phyloP scores from a whole-genome alignment of 2,888 invertebrate species.

The Aplocera efformata region DNA sequence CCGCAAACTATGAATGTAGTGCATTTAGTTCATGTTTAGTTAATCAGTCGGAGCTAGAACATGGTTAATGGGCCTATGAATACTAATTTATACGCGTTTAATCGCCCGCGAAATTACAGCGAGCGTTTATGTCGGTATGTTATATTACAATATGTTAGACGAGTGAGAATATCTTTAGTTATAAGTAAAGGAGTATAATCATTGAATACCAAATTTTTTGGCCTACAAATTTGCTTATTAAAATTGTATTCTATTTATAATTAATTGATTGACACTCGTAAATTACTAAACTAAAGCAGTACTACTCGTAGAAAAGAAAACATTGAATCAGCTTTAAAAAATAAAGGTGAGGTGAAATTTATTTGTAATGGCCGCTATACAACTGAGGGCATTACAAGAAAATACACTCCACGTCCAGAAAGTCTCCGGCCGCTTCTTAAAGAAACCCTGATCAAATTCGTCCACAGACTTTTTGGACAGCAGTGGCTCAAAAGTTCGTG shows the following conservation, averaged over 20 bases:
- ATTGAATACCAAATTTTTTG: too few species aligned
- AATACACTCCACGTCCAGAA: constrained; percentile 54
- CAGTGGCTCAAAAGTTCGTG: constrained; percentile 37
- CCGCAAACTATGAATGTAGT: constrained; percentile 16
- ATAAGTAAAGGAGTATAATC: too few species aligned
- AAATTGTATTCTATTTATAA: too few species aligned
- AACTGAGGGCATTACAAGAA: constrained; percentile 61
- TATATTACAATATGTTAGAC: constrained; percentile 13
- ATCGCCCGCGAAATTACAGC: constrained; percentile 76
- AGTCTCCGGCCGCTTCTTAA: constrained; percentile 38
- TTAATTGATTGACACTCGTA: constrained; percentile 13
- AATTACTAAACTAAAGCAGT: constrained; percentile 25
- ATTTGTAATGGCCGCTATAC: constrained; percentile 68
- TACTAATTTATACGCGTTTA: constrained; percentile 72
- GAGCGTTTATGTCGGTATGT: constrained; percentile 32
- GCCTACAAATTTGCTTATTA: too few species aligned
- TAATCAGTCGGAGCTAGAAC: constrained; percentile 33
- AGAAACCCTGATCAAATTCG: constrained; percentile 31
- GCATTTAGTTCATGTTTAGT: constrained; percentile 18
- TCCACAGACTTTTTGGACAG: constrained; percentile 38
- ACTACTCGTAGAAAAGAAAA: constrained; percentile 38
- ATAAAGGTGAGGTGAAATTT: constrained; percentile 61
- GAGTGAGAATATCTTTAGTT: constrained; percentile 6
- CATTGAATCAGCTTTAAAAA: constrained; percentile 55
- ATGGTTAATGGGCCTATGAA: constrained; percentile 66